Evolutionary conservation across 2,797 vertebrate genomes (phyloP), one percentile per base, ranked within the genome.

Genomic region (Hyperoplus lanceolatus): DNA sequence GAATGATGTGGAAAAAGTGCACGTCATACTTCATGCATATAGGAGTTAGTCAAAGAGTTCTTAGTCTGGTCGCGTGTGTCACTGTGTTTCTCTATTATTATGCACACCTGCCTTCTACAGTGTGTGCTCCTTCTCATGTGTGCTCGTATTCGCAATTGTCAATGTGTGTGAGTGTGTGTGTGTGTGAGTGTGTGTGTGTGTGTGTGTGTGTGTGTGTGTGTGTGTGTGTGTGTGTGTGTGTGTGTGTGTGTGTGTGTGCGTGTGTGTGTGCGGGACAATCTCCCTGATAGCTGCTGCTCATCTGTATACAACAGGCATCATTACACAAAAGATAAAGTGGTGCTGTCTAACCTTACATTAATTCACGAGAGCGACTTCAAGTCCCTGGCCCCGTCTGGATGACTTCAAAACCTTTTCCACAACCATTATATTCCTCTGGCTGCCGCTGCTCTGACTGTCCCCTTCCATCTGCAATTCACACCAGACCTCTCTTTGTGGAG

Each of bases 391-490:
- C 57, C 41, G 57, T 75, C 89, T 92, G 91, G 92, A 89, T 4
- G 70, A 71, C 75, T 87, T 93, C 90, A 91, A 93, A 90, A 90
- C 82, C 83, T 85, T 29, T 78, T 86, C 76, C 83, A 89, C 75
- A 64, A 80, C 77, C 83, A 91, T 93, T 93, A 93, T 75, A 82
- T 73, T 87, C 76, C 59, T 80, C 74, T 21, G 78, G 84, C 75
- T 79, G 84, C 75, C 80, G 83, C 89, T 88, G 82, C 74, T 90
- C 86, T 77, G 67, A 51, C 73, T 55, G 76, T 70, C 57, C 88
- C 46, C 29, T 29, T n/a, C 11, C 42, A 64, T 82, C 83, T 78
- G 80, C 46, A 45, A 75, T 79, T 61, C 66, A 85, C 61, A 68
- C 86, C 46, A 43, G 48, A 74, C 46, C n/a, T 18, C 70, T 7